Evolutionary conservation across 1,140 invertebrate genomes (phyloP).

Genomic region (Drosophila ohnishii): DNA sequence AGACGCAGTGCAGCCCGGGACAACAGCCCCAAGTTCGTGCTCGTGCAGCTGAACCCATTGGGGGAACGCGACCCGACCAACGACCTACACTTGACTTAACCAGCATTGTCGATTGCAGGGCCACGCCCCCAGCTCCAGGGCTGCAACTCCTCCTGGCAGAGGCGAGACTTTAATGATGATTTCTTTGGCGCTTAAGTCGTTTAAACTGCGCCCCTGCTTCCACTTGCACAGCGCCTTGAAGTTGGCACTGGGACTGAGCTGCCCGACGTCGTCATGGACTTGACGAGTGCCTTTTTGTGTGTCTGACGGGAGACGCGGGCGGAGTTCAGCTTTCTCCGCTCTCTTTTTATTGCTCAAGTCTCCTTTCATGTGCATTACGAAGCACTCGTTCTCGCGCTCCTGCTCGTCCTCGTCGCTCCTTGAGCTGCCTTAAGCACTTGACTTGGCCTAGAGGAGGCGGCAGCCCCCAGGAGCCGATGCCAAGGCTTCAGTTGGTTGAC

Average conservation of each 20-base stretch:
- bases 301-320: conserved; percentile 56
- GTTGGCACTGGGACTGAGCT: conserved; percentile 6
- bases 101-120: conserved; percentile 81
- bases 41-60: conserved; percentile 7
- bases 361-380: conserved; percentile 77
- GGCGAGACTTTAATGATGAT: conserved; percentile 81
- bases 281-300: conserved; percentile 80
- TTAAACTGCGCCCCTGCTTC: conserved; percentile 65
- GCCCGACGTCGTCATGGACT: conserved; percentile 46
- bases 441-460: conserved; percentile 62
- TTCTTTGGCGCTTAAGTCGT: conserved; percentile 79
- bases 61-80: conserved; percentile 62
- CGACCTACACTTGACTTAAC: conserved; percentile 83
- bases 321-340: conserved; percentile 48
- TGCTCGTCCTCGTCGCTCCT: conserved; percentile 46
- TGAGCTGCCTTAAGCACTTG: conserved; percentile 80
- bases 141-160: conserved; percentile 16
- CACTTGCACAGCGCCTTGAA: conserved; percentile 6
- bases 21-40: conserved; percentile 23
- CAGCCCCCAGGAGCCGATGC: conserved; percentile 25
- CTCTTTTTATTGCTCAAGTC: conserved; percentile 55
- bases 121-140: conserved; percentile 26
- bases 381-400: conserved; percentile 56
- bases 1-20: conserved; percentile 26
- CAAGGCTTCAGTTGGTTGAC: conserved; percentile 47